phyloP scores from a whole-genome alignment of 2,113 vertebrate genomes.

The Tachysurus vachellii region DNA sequence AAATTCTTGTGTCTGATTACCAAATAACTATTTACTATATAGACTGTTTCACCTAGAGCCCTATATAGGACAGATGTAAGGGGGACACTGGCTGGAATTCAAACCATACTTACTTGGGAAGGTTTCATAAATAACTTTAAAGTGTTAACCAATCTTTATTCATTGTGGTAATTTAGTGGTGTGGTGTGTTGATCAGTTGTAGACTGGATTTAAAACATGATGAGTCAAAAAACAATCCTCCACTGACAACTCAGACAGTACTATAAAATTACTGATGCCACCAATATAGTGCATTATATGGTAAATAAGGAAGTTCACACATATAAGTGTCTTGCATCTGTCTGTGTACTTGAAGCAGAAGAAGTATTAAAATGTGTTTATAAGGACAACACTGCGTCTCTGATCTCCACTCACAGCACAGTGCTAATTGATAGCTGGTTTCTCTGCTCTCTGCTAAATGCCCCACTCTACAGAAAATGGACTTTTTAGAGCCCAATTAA shows the following conservation, averaged over 20 bases:
- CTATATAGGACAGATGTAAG: background rate
- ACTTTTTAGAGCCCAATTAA: constrained; percentile 8
- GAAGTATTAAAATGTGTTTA: background rate
- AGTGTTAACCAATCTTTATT: background rate
- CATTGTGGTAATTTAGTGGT: background rate
- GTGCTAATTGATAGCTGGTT: constrained; percentile 61
- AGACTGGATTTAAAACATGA: background rate
- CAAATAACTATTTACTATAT: background rate
- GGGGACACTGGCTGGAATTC: background rate
- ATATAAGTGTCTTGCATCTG: background rate
- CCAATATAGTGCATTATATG: background rate
- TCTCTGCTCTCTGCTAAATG: constrained; percentile 63
- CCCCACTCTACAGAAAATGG: constrained; percentile 58
- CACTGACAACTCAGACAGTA: background rate
- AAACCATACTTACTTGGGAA: background rate
- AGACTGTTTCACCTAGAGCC: background rate
- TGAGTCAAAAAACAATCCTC: background rate
- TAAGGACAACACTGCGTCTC: background rate
- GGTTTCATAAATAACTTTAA: background rate
- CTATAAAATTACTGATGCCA: background rate
- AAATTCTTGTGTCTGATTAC: background rate
- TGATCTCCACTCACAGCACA: constrained; percentile 51
- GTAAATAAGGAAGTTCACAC: background rate
- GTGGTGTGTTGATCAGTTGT: background rate
- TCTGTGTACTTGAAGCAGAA: background rate